Percentiles rank a stretch among this genome's conserved stretches.
Evolutionary conservation across 2,888 invertebrate species (phyloP).

Genomic region (Eupithecia vulgata): DNA sequence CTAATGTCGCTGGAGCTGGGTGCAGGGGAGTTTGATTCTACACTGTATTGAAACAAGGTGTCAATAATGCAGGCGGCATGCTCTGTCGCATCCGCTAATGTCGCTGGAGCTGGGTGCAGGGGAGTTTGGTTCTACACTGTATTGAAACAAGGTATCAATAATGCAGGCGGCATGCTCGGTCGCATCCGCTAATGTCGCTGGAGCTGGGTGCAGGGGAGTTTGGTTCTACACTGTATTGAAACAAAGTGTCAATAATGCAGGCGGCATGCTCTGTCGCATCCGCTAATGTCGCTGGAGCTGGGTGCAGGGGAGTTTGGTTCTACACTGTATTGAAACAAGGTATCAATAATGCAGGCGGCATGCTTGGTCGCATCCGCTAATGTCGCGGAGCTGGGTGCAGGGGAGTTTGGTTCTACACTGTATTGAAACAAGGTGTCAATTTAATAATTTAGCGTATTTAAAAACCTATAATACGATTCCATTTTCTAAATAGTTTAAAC

Average conservation of each 20-base stretch:
- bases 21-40: neutral
- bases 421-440: conserved; percentile 1
- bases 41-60: too few species aligned
- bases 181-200: neutral
- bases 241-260: too few species aligned
- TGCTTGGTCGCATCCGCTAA: too few species aligned
- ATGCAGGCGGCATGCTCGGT: neutral
- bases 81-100: neutral
- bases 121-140: neutral
- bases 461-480: too few species aligned
- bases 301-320: neutral
- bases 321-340: too few species aligned
- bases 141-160: too few species aligned
- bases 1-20: neutral
- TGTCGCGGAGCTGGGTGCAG: too few species aligned
- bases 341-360: too few species aligned
- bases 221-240: neutral
- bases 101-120: neutral
- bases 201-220: neutral
- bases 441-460: too few species aligned
- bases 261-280: neutral
- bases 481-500: too few species aligned
- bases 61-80: neutral
- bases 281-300: neutral
- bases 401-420: neutral